phyloP scores from a whole-genome alignment of 2,797 vertebrate genomes.

The Danio aesculapii region DNA sequence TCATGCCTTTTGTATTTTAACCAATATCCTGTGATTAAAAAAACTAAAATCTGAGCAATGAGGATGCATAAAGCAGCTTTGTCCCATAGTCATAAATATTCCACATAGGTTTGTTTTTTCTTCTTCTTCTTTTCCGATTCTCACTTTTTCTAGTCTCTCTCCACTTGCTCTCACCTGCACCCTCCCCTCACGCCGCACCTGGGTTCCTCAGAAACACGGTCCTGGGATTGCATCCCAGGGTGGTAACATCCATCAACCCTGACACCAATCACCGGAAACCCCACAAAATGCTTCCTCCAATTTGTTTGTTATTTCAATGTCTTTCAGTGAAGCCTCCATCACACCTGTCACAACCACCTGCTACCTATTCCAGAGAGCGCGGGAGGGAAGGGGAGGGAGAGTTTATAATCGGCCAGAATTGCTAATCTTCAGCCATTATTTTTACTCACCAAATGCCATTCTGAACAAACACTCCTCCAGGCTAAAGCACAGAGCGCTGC shows the following conservation, averaged over 20 bases:
- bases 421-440: constrained; percentile 67
- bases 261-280: constrained; percentile 63
- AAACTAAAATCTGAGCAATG: constrained; percentile 15
- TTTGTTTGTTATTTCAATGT: constrained; percentile 67
- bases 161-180: constrained; percentile 29
- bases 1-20: no score
- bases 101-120: constrained; percentile 21
- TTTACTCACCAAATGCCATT: constrained; percentile 59
- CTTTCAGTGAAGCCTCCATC: constrained; percentile 70
- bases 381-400: constrained; percentile 61
- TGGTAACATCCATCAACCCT: constrained; percentile 63
- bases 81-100: constrained; percentile 44
- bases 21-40: constrained; percentile 37
- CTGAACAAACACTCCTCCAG: constrained; percentile 54
- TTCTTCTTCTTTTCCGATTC: constrained; percentile 28
- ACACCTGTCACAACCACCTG: constrained; percentile 72
- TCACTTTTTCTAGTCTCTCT: constrained; percentile 16
- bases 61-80: constrained; percentile 30
- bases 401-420: constrained; percentile 69
- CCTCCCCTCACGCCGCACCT: constrained; percentile 54
- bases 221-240: constrained; percentile 56
- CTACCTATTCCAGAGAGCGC: constrained; percentile 59
- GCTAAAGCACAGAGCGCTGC: constrained; percentile 57
- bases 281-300: constrained; percentile 66
- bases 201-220: constrained; percentile 58